Evolutionary conservation across 1,140 invertebrate genomes (phyloP).

Genomic region (Cydia amplana): DNA sequence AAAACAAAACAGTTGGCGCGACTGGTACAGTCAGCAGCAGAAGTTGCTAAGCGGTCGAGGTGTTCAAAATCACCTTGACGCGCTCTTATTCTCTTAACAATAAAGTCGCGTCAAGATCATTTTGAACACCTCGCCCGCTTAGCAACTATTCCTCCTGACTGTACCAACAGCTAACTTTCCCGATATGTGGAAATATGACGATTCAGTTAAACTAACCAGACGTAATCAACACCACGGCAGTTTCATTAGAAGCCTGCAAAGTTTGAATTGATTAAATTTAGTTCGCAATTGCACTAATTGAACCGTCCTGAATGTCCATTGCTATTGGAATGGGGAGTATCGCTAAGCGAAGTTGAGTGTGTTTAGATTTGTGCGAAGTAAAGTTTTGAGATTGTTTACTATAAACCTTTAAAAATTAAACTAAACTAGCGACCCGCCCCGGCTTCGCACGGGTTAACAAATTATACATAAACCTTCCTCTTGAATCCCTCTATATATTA

Average conservation of each 20-base stretch:
- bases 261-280: conserved; percentile 51
- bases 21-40: too few relatives aligned
- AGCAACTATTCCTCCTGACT: too few relatives aligned
- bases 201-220: conserved; percentile 44
- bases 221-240: conserved; percentile 47
- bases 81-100: too few relatives aligned
- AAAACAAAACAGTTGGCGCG: not conserved
- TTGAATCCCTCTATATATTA: too few relatives aligned
- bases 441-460: too few relatives aligned
- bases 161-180: not conserved
- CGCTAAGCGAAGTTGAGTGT: not conserved
- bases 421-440: too few relatives aligned
- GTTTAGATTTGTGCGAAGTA: not conserved
- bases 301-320: conserved; percentile 33
- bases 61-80: too few relatives aligned
- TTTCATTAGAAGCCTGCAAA: conserved; percentile 37
- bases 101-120: too few relatives aligned
- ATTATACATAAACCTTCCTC: too few relatives aligned
- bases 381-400: not conserved
- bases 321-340: conserved; percentile 11
- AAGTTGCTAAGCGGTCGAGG: too few relatives aligned
- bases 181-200: conserved; percentile 19
- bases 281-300: conserved; percentile 38
- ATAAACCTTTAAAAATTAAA: too few relatives aligned
- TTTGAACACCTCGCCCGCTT: too few relatives aligned